Base-by-base conservation (phyloP, 2,888 invertebrate species). In the Hipparchia semele region DNA sequence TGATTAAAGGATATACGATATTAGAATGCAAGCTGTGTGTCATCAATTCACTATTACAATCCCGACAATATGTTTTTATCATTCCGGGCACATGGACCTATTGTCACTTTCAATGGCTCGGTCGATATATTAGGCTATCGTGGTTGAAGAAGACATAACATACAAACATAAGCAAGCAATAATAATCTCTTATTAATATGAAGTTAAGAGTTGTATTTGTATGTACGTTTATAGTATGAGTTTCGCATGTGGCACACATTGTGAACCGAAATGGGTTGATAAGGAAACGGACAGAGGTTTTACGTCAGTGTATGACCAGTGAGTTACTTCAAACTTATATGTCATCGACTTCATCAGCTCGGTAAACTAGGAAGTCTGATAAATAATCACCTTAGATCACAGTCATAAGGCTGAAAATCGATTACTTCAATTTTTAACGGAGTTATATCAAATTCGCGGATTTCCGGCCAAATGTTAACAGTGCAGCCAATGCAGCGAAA, bases 91-190 rank as follows among this genome's bases (percentile, higher is more conserved):
- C 79, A 81, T 69, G 76, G 65, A 73, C 68, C 84, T 76, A 87
- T 87, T 87, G 88, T 87, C 86, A 86, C 85, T 86, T 87, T 87
- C 87, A 85, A 87, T 86, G 81, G 81, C 79, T 79, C 78, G 78
- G 75, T 75, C 79, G 77, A 79, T 73, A 73, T 73, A 73, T 75
- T 71, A 61, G 75, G 71, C 53, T 59, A 67, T 66, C 69, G n/a
- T 54, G 10, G n/a, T 53, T 23, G 60, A 66, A 54, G 68, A 73
- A 58, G 65, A 60, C 46, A 71, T 51, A 69, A 66, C 61, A 68
- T 33, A 64, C 61, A 33, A 62, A 76, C 46, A 56, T 7, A 1
- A 58, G 39, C 76, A 78, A 54, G 65, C 76, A 0, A 76, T 70
- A 74, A n/a, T 75, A 49, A 51, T 10, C 72, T 10, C 33, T 79